Percentiles rank a stretch among this genome's conserved stretches.
Evolutionary conservation across 2,888 invertebrate genomes (phyloP).

Genomic region (Oligia fasciuncula): DNA sequence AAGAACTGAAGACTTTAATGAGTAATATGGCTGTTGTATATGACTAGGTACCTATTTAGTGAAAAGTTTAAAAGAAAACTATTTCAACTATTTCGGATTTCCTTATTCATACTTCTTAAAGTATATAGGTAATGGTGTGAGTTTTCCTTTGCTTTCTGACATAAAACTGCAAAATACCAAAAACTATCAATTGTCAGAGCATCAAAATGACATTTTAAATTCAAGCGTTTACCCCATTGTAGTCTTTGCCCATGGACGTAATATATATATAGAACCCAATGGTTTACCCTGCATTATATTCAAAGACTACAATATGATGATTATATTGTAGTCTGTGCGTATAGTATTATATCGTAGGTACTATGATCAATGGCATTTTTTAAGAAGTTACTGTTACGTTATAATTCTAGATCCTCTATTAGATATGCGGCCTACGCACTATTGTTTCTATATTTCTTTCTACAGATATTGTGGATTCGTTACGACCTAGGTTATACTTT

Average conservation of each 20-base stretch:
- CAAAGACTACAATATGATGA: too few species aligned
- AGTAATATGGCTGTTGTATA: not conserved
- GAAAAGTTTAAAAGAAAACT: not conserved
- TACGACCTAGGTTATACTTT: not conserved
- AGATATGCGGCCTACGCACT: conserved; percentile 33
- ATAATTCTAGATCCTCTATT: conserved; percentile 16
- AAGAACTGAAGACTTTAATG: not conserved
- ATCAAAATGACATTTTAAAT: conserved; percentile 7
- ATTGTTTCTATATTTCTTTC: conserved; percentile 26
- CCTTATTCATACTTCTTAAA: not conserved
- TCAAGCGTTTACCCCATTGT: too few species aligned
- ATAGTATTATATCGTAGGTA: not conserved
- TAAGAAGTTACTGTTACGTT: conserved; percentile 42
- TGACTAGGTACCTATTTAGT: not conserved
- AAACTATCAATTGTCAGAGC: not conserved
- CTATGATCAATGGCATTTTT: conserved; percentile 26
- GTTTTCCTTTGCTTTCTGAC: not conserved
- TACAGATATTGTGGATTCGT: conserved; percentile 18
- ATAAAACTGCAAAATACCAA: not conserved
- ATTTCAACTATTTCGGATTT: not conserved
- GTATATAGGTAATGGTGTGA: too few species aligned
- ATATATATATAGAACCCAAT: too few species aligned
- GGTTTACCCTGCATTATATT: too few species aligned
- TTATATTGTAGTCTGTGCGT: too few species aligned
- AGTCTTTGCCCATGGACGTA: too few species aligned